Evolutionary conservation across 2,113 vertebrate species (phyloP).

Genomic region (Dolichallabes microphthalmus): DNA sequence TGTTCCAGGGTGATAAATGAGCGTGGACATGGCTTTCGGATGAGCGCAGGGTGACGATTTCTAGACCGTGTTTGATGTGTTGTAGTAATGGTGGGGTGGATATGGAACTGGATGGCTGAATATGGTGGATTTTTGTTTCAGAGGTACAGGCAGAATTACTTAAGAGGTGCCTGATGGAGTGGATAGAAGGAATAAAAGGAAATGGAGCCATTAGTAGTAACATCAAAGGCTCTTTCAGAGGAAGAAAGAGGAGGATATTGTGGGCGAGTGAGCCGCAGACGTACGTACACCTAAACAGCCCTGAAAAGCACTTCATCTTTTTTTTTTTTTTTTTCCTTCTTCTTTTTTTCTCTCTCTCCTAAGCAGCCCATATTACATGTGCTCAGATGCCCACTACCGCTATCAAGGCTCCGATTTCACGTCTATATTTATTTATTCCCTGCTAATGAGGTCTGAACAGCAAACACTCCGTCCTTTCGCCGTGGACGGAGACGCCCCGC

Average conservation of each 20-base stretch:
- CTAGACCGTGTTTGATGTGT: constrained; percentile 27
- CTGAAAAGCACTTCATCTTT: constrained; percentile 49
- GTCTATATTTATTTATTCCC: constrained; percentile 43
- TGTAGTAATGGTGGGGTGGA: constrained; percentile 8
- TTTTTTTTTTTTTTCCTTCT: constrained; percentile 19
- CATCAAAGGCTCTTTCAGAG: constrained; percentile 47
- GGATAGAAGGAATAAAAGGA: constrained; percentile 38
- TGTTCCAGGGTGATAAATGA: neutral
- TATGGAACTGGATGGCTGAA: constrained; percentile 17
- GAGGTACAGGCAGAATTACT: constrained; percentile 40
- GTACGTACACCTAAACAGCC: constrained; percentile 47
- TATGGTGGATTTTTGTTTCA: constrained; percentile 47
- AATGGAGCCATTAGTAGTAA: constrained; percentile 49
- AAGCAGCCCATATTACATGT: constrained; percentile 26
- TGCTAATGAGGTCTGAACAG: constrained; percentile 47
- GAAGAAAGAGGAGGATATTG: constrained; percentile 26
- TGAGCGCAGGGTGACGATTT: neutral
- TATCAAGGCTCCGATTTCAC: constrained; percentile 32
- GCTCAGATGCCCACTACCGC: constrained; percentile 46
- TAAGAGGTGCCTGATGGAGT: constrained; percentile 42
- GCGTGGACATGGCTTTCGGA: constrained; percentile 4
- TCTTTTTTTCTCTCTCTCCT: constrained; percentile 8
- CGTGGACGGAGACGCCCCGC: constrained; percentile 35
- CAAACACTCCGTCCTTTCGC: constrained; percentile 33
- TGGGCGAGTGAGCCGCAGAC: constrained; percentile 38